Evolutionary conservation across 2,113 vertebrate genomes (phyloP).

Genomic region (Acanthochromis polyacanthus): DNA sequence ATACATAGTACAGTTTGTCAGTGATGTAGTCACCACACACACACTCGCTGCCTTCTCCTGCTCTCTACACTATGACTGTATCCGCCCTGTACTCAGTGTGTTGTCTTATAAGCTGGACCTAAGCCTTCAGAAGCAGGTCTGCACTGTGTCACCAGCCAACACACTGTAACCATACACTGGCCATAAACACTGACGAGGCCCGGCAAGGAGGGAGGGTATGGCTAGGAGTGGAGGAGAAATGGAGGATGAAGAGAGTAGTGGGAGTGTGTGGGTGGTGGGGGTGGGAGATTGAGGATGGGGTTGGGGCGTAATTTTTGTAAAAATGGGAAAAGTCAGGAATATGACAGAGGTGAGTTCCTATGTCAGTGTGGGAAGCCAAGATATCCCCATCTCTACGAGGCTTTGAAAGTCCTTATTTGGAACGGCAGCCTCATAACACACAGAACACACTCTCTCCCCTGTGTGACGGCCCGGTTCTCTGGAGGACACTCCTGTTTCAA

Average conservation of each 20-base stretch:
- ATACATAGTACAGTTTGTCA: constrained; percentile 54
- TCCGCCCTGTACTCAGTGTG: constrained; percentile 29
- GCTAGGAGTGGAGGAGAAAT: constrained; percentile 5
- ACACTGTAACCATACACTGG: constrained; percentile 74
- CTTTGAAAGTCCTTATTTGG: constrained; percentile 54
- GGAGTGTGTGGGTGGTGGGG: not conserved
- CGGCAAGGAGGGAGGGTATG: constrained; percentile 9
- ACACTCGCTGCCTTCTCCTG: constrained; percentile 19
- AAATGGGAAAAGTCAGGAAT: constrained; percentile 25
- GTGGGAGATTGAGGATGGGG: not conserved
- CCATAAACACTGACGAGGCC: constrained; percentile 70
- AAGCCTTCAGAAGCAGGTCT: constrained; percentile 73
- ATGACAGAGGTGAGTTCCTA: constrained; percentile 42
- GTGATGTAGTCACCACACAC: constrained; percentile 51
- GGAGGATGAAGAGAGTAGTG: not conserved
- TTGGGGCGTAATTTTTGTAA: constrained; percentile 7
- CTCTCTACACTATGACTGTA: constrained; percentile 26
- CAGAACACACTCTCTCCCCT: constrained; percentile 15
- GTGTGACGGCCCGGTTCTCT: constrained; percentile 54
- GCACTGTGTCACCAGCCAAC: constrained; percentile 76
- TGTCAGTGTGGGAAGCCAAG: constrained; percentile 15
- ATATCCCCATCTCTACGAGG: constrained; percentile 30
- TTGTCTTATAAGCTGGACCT: constrained; percentile 61
- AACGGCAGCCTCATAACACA: constrained; percentile 20
- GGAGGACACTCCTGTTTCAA: constrained; percentile 78